Evolutionary conservation across 2,888 invertebrate species (phyloP).

Genomic region (Drosophila cyrtoloma): DNA sequence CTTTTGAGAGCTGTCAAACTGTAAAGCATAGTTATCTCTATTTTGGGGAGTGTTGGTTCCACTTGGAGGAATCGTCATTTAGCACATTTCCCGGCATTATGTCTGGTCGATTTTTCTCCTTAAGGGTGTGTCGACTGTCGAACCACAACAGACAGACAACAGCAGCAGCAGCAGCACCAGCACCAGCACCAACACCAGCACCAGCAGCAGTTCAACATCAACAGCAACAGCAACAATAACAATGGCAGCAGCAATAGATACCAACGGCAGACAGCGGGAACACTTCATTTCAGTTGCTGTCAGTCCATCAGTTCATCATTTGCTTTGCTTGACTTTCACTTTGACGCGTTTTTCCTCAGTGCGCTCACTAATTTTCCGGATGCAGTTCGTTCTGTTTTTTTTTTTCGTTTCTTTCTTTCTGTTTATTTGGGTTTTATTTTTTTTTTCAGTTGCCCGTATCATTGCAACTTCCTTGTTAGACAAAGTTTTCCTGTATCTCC

Average conservation of each 20-base stretch:
- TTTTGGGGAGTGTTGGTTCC: constrained; percentile 30
- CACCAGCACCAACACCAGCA: not conserved
- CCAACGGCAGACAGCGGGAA: constrained; percentile 11
- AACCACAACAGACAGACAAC: constrained; percentile 22
- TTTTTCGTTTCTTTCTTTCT: constrained; percentile 11
- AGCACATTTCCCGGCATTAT: constrained; percentile 21
- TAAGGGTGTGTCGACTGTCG: constrained; percentile 44
- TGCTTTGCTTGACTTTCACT: constrained; percentile 64
- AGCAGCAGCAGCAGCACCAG: not conserved
- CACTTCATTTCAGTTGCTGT: constrained; percentile 44
- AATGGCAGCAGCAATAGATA: not conserved
- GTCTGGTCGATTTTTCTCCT: constrained; percentile 16
- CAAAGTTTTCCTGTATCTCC: constrained; percentile 6
- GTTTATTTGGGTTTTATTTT: constrained; percentile 5
- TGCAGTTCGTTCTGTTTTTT: constrained; percentile 62
- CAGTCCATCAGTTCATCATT: constrained; percentile 60
- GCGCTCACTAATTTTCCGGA: constrained; percentile 73
- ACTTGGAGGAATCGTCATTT: constrained; percentile 22
- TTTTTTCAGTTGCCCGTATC: constrained; percentile 59
- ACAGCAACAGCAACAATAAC: not conserved
- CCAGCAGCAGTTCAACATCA: not conserved
- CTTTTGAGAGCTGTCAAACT: not conserved
- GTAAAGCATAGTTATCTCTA: not conserved
- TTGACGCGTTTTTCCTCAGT: constrained; percentile 63
- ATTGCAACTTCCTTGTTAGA: constrained; percentile 70